Percentiles rank a stretch among this genome's conserved stretches.
Conservation (phyloP, 2,113 vertebrate genomes). For the Pyxicephalus adspersus region DNA sequence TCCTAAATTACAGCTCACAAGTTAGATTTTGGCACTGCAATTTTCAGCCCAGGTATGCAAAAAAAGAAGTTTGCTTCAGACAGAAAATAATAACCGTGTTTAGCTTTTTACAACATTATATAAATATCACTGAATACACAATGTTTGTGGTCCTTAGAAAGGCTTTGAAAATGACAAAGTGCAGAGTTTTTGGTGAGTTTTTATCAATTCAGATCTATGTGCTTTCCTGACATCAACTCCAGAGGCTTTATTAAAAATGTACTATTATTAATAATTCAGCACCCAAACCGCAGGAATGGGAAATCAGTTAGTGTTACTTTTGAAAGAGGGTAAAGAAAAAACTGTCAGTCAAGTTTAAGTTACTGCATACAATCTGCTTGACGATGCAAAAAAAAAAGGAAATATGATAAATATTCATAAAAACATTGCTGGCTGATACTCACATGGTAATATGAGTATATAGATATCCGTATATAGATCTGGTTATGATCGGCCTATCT, state of each 20-base stretch:
- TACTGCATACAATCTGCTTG: slow-evolving; percentile 16
- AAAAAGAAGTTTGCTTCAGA: not conserved
- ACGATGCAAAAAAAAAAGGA: not conserved
- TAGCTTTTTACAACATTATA: slow-evolving; percentile 21
- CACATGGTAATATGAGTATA: too few species aligned
- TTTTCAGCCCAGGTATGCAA: too few species aligned
- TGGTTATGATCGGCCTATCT: too few species aligned
- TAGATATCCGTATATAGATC: too few species aligned
- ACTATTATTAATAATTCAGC: slow-evolving; percentile 54
- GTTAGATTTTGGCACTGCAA: too few species aligned
- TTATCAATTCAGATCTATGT: slow-evolving; percentile 48
- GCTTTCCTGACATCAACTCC: slow-evolving; percentile 49
- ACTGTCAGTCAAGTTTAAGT: slow-evolving; percentile 15
- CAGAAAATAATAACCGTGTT: slow-evolving; percentile 2
- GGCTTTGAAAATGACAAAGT: slow-evolving; percentile 51
- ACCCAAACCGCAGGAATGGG: slow-evolving; percentile 39
- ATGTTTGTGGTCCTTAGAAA: slow-evolving; percentile 16
- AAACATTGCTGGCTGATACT: not conserved
- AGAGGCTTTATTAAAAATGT: slow-evolving; percentile 54
- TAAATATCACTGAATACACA: slow-evolving; percentile 34
- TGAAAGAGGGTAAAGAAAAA: slow-evolving; percentile 18
- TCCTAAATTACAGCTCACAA: too few species aligned
- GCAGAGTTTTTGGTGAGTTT: slow-evolving; percentile 27
- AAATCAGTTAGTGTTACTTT: slow-evolving; percentile 51
- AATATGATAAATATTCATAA: not conserved